Base-by-base conservation (phyloP, 2,113 vertebrate genomes). In the Sigmodon hispidus region DNA sequence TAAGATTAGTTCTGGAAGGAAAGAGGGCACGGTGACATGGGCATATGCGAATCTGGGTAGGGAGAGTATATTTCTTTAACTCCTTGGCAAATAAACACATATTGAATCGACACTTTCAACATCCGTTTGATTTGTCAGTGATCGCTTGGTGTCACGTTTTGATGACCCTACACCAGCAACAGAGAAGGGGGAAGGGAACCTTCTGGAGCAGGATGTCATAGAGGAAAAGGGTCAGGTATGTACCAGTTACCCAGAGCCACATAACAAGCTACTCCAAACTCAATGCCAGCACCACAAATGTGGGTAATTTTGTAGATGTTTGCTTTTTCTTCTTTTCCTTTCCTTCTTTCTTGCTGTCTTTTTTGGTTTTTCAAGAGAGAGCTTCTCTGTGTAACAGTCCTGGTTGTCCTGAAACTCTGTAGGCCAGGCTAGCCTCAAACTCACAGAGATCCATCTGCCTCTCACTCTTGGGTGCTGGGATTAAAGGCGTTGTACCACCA, bases 21-120 rank as follows among this genome's bases (percentile, higher is more conserved):
- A 94, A 98, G 65, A 50, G 96, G 89, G 97, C 96, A 98, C 98
- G 97, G 96, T 97, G 98, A 98, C 97, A 97, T 97, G 90, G 48
- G 22, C 70, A 6, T 31, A 92, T 65, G 96, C 70, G 96, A 97
- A 97, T 94, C 89, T 89, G 96, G 96, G 95, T 97, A 97, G 91
- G 85, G 80, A 57, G 84, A 94, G 91, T 97, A 80, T 93, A 75
- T 36, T 50, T 43, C 52, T n/a, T n/a, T 40, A 72, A 65, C 96
- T 91, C 96, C 97, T 96, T 97, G 97, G 96, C 89, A 97, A 96
- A 97, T 50, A 93, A 93, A 85, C 16, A 7, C 61, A 0, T 93
- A 95, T 96, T 95, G 93, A 29, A 24, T 80, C 0, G 4, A 76
- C 17, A 1, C 34, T 3, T 91, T 55, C n/a, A 55, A 19, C 69